Conservation (phyloP, 2,113 vertebrate species). For the Pseudorectes ferrugineus region DNA sequence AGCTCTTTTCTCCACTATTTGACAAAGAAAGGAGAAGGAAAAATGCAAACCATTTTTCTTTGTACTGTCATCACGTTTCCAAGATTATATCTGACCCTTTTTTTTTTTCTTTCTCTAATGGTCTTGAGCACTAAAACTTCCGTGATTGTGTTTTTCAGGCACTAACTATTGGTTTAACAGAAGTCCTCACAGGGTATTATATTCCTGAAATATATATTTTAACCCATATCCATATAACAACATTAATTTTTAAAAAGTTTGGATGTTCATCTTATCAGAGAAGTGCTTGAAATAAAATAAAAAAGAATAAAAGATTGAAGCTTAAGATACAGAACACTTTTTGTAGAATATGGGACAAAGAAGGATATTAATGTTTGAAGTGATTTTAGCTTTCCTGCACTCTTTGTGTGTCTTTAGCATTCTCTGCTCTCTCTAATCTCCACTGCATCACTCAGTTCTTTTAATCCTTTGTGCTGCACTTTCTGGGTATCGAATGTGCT, state of each 20-base stretch:
- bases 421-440: constrained; percentile 52
- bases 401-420: constrained; percentile 37
- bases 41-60: neutral
- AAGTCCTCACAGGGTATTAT: neutral
- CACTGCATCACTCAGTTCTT: constrained; percentile 49
- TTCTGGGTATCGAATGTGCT: neutral
- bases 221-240: neutral
- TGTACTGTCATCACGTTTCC: neutral
- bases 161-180: neutral
- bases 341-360: constrained; percentile 23
- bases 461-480: constrained; percentile 64
- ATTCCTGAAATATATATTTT: neutral
- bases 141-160: neutral
- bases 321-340: neutral
- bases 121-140: neutral
- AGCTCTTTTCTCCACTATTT: neutral
- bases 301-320: constrained; percentile 33
- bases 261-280: constrained; percentile 29
- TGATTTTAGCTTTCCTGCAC: constrained; percentile 33
- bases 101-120: neutral
- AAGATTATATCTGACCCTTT: neutral
- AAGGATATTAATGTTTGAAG: constrained; percentile 34
- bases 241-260: constrained; percentile 12
- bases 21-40: neutral
- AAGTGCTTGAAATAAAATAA: constrained; percentile 35